Evolutionary conservation across 1,140 invertebrate genomes (phyloP).

Genomic region (Dreissena rostriformis): DNA sequence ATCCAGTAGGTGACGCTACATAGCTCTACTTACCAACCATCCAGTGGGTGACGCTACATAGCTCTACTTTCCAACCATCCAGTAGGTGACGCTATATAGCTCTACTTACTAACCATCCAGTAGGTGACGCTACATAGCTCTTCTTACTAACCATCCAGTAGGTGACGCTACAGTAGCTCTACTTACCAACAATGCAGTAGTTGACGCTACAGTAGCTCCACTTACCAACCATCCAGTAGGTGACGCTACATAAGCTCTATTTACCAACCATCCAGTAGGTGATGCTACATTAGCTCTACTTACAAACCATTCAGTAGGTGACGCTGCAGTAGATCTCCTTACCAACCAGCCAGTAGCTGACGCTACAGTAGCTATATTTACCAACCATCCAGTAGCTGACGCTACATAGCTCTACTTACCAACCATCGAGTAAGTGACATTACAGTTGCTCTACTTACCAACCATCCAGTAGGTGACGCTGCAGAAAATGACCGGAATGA

Average conservation of each 20-base stretch:
- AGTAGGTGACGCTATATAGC: slow-evolving; percentile 36
- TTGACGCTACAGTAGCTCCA: not conserved
- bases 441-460: slow-evolving; percentile 24
- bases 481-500: slow-evolving; percentile 43
- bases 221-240: slow-evolving; percentile 57
- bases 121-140: slow-evolving; percentile 20
- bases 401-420: slow-evolving; percentile 34
- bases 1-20: slow-evolving; percentile 46
- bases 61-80: slow-evolving; percentile 54
- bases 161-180: not conserved
- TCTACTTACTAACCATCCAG: slow-evolving; percentile 55
- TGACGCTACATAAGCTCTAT: slow-evolving; percentile 16
- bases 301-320: slow-evolving; percentile 54
- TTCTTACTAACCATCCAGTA: slow-evolving; percentile 57
- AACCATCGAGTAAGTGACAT: slow-evolving; percentile 53
- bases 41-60: slow-evolving; percentile 38
- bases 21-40: slow-evolving; percentile 54
- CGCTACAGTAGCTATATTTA: slow-evolving; percentile 18
- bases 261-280: slow-evolving; percentile 57
- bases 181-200: slow-evolving; percentile 57
- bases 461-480: slow-evolving; percentile 51
- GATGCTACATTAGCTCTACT: slow-evolving; percentile 18
- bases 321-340: slow-evolving; percentile 30
- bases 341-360: slow-evolving; percentile 55
- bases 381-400: slow-evolving; percentile 55